A percentile compares a stretch with the other conserved stretches of the same genome.
phyloP scores from a whole-genome alignment of 2,888 invertebrate genomes.

The Sphaerophoria rueppellii region DNA sequence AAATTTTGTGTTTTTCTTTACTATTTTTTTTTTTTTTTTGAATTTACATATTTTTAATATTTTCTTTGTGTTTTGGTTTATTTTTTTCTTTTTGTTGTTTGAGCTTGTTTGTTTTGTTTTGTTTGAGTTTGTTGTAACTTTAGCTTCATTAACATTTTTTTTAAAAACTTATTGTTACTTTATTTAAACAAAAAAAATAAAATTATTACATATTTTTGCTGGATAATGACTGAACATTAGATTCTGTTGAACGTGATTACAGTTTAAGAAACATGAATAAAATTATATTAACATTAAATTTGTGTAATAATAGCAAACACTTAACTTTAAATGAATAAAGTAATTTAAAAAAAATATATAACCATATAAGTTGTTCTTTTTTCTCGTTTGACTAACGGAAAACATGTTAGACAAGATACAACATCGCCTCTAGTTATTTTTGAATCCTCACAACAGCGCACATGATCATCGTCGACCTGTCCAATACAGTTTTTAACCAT shows the following conservation, averaged over 20 bases:
- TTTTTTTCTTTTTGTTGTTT: neutral
- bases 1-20: neutral
- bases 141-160: slow-evolving; percentile 6
- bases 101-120: neutral
- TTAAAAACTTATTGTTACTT: slow-evolving; percentile 22
- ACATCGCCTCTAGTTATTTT: too few relatives aligned
- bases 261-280: slow-evolving; percentile 37
- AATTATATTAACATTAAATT: slow-evolving; percentile 49
- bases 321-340: slow-evolving; percentile 66
- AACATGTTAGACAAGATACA: too few relatives aligned
- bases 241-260: slow-evolving; percentile 61
- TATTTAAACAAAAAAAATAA: slow-evolving; percentile 2
- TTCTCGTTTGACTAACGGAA: too few relatives aligned
- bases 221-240: slow-evolving; percentile 57
- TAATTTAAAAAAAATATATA: slow-evolving; percentile 20
- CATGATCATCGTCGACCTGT: too few relatives aligned
- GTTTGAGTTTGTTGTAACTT: neutral
- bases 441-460: too few relatives aligned
- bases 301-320: slow-evolving; percentile 64
- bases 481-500: too few relatives aligned
- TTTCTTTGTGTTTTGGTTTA: too few relatives aligned
- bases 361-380: neutral
- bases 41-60: neutral
- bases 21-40: neutral
- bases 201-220: slow-evolving; percentile 1